These are phyloP conservation scores for Spheniscus mendiculus DNA, from an alignment of 2,113 vertebrate genomes.

Conservation along the genomic window DNA sequence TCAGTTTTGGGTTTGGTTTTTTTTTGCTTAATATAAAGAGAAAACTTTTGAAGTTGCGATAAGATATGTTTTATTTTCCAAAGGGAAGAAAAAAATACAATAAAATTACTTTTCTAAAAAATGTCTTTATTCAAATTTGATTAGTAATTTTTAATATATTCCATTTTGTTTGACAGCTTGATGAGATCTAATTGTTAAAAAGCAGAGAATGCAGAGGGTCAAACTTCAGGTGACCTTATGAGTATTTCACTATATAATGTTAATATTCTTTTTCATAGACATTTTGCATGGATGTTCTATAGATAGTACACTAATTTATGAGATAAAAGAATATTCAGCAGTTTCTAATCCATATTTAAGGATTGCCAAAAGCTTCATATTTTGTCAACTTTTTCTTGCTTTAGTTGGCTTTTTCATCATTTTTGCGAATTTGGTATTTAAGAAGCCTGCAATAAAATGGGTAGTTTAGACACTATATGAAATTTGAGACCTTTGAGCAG, in stretches of 20 bases:
- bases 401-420: background rate
- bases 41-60: background rate
- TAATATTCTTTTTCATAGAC: background rate
- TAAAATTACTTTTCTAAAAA: background rate
- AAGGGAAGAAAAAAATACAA: background rate
- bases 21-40: background rate
- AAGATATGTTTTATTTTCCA: background rate
- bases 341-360: background rate
- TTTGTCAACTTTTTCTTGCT: background rate
- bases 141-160: background rate
- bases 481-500: background rate
- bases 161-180: background rate
- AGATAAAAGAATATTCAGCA: background rate
- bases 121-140: background rate
- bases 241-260: background rate
- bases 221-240: background rate
- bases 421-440: background rate
- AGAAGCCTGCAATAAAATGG: background rate
- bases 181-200: background rate
- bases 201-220: background rate
- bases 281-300: background rate
- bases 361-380: background rate
- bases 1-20: background rate
- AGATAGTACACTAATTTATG: background rate
- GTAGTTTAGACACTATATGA: background rate